phyloP scores from a whole-genome alignment of 2,113 vertebrate genomes.

The Catharus minimus region DNA sequence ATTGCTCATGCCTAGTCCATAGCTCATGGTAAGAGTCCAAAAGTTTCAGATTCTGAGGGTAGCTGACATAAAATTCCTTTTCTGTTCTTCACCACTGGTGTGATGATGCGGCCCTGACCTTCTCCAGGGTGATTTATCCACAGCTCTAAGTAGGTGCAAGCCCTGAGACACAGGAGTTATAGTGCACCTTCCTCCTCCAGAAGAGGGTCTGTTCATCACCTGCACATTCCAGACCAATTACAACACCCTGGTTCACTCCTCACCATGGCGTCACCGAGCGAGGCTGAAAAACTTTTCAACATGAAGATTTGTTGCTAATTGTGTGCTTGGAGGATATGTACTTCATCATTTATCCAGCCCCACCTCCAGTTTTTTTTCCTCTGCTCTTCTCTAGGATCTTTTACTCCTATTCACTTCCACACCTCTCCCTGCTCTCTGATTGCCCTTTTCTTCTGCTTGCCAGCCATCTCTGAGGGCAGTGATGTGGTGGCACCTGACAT shows the following conservation, averaged over 20 bases:
- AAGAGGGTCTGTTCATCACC: not conserved
- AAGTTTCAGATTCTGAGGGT: not conserved
- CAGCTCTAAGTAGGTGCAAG: not conserved
- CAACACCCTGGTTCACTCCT: not conserved
- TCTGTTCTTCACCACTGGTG: not conserved
- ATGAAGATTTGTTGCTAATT: not conserved
- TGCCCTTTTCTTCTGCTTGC: not conserved
- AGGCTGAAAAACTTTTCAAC: not conserved
- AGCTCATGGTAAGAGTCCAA: not conserved
- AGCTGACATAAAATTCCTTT: not conserved
- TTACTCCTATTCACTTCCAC: not conserved
- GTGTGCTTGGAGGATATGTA: not conserved
- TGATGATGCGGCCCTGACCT: not conserved
- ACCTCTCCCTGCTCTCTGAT: not conserved
- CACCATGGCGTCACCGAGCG: fast-evolving
- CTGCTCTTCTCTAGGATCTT: not conserved
- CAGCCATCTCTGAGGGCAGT: not conserved
- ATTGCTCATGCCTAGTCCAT: not conserved
- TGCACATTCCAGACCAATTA: not conserved
- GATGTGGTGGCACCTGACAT: not conserved
- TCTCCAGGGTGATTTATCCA: not conserved
- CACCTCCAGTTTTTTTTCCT: not conserved
- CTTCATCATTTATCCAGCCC: not conserved
- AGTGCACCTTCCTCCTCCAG: not conserved
- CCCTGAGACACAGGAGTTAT: not conserved